Evolutionary conservation across 2,113 vertebrate species (phyloP).

Genomic region (Phoxinus phoxinus): DNA sequence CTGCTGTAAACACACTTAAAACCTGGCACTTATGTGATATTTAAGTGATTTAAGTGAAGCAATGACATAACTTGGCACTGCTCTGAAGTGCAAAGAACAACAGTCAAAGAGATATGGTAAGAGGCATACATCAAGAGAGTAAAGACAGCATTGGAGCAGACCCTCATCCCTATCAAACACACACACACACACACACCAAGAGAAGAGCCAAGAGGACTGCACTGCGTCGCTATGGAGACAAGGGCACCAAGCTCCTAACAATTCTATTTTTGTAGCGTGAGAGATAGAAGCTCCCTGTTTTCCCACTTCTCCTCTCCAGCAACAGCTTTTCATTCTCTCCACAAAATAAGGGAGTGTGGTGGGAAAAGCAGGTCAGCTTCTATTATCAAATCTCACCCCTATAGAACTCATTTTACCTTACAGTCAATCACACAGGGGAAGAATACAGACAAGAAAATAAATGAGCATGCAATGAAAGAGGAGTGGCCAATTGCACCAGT

Average conservation of each 20-base stretch:
- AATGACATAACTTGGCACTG: not conserved
- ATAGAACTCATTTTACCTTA: constrained; percentile 11
- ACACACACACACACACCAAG: constrained; percentile 46
- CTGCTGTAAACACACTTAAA: not conserved
- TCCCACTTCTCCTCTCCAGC: constrained; percentile 67
- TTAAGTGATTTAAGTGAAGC: not conserved
- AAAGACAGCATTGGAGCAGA: constrained; percentile 57
- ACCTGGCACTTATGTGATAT: not conserved
- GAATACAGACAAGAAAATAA: not conserved
- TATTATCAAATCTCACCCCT: constrained; percentile 64
- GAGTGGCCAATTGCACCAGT: not conserved
- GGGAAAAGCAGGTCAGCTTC: constrained; percentile 54
- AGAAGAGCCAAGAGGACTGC: constrained; percentile 71
- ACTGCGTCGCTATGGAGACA: constrained; percentile 81
- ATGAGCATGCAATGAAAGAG: not conserved
- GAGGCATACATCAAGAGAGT: constrained; percentile 7
- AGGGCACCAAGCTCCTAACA: constrained; percentile 78
- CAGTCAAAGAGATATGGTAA: constrained; percentile 16
- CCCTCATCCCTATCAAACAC: constrained; percentile 69
- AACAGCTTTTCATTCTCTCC: constrained; percentile 68
- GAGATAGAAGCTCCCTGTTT: constrained; percentile 75
- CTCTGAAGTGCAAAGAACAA: not conserved
- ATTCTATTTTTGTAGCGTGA: constrained; percentile 78
- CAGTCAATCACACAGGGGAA: constrained; percentile 15
- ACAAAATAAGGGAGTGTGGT: constrained; percentile 58